phyloP scores from a whole-genome alignment of 2,113 vertebrate genomes.

The Apeltes quadracus region DNA sequence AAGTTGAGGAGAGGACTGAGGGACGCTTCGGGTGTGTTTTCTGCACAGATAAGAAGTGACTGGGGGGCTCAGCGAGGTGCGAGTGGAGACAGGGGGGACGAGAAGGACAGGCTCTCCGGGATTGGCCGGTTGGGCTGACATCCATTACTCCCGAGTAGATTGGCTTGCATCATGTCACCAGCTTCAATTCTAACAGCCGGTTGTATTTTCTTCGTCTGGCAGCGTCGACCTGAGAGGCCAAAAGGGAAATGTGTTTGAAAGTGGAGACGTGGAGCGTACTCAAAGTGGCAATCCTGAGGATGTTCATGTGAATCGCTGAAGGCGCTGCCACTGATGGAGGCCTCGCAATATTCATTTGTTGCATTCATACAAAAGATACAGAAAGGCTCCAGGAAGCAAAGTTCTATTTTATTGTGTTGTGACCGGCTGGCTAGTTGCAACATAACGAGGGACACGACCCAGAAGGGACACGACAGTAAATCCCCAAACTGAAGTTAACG shows the following conservation, averaged over 20 bases:
- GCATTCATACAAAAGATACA: not conserved
- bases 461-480: too few relatives aligned
- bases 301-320: not conserved
- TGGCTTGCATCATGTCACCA: not conserved
- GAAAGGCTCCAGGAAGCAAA: too few relatives aligned
- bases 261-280: not conserved
- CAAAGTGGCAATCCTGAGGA: not conserved
- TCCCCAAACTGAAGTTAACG: too few relatives aligned
- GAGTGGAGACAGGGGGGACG: not conserved
- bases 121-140: conserved; percentile 8
- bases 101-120: not conserved
- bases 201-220: conserved; percentile 5
- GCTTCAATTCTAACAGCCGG: conserved; percentile 6
- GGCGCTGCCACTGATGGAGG: too few relatives aligned
- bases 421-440: too few relatives aligned
- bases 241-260: not conserved
- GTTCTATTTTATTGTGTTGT: too few relatives aligned
- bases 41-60: conserved; percentile 29
- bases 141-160: not conserved
- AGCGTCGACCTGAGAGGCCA: not conserved
- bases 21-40: conserved; percentile 1
- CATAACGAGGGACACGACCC: too few relatives aligned
- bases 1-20: conserved; percentile 24
- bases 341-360: not conserved
- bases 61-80: conserved; percentile 16